Conservation (phyloP, 1,140 invertebrate species). For the Listronotus oregonensis region DNA sequence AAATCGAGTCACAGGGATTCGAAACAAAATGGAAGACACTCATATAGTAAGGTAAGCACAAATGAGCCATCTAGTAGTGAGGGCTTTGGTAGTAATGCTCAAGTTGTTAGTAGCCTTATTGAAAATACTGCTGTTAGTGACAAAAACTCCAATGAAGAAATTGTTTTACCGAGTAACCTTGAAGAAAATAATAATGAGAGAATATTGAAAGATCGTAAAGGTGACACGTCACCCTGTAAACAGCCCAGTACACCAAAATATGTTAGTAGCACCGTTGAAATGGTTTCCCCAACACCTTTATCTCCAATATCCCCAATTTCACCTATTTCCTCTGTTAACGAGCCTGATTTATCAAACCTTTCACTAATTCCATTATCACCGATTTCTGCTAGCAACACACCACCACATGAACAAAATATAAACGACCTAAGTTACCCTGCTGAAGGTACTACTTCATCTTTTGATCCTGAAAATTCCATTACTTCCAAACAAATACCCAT, state of each 20-base stretch:
- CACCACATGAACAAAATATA: no score
- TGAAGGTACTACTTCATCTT: no score
- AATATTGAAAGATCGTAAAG: neutral
- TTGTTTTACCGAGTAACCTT: neutral
- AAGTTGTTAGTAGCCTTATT: conserved; percentile 14
- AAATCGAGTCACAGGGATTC: conserved; percentile 42
- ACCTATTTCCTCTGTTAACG: neutral
- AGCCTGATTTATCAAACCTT: neutral
- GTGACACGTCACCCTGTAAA: neutral
- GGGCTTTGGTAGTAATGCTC: conserved; percentile 32
- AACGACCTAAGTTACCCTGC: no score
- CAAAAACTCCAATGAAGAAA: neutral
- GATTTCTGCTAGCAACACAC: neutral
- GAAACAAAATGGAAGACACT: conserved; percentile 52
- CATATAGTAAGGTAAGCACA: conserved; percentile 55
- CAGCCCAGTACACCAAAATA: conserved; percentile 6
- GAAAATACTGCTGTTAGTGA: neutral
- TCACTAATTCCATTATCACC: conserved; percentile 2
- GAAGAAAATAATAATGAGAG: conserved; percentile 16
- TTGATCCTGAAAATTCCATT: no score
- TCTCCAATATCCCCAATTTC: conserved; percentile 17
- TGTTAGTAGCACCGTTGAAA: conserved; percentile 26
- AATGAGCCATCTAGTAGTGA: conserved; percentile 26
- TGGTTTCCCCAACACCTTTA: conserved; percentile 10
- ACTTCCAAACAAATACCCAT: no score